Evolutionary conservation across 1,140 invertebrate genomes (phyloP).

Genomic region (Dendroctonus ponderosae): DNA sequence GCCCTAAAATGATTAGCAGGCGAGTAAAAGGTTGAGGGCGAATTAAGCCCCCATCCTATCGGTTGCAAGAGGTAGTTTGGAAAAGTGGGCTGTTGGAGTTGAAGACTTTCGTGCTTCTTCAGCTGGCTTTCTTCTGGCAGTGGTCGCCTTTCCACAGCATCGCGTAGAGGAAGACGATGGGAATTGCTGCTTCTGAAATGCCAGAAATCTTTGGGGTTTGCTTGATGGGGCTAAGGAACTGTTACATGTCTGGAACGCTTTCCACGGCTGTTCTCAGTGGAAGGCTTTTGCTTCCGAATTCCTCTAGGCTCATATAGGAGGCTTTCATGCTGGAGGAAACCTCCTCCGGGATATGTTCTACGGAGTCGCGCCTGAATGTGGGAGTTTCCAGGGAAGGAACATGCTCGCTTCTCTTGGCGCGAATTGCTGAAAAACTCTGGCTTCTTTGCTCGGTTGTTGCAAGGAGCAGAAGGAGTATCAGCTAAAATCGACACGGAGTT

Average conservation of each 20-base stretch:
- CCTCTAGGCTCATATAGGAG: constrained; percentile 32
- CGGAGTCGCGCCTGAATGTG: constrained; percentile 55
- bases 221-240: neutral
- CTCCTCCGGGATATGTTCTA: constrained; percentile 52
- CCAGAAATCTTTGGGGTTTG: neutral
- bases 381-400: constrained; percentile 41
- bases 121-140: constrained; percentile 57
- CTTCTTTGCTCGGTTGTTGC: constrained; percentile 28
- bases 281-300: constrained; percentile 49
- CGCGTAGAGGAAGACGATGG: constrained; percentile 56
- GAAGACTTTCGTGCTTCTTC: constrained; percentile 31
- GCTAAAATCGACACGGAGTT: neutral
- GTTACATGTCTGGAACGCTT: constrained; percentile 53
- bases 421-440: neutral
- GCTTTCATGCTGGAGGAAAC: neutral
- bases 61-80: constrained; percentile 6
- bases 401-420: constrained; percentile 33
- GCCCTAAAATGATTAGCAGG: constrained; percentile 31
- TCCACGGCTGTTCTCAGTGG: constrained; percentile 62
- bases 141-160: constrained; percentile 67
- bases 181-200: constrained; percentile 35
- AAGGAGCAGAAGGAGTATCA: constrained; percentile 22
- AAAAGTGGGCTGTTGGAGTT: neutral
- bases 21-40: constrained; percentile 12
- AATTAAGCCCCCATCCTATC: neutral